Percentiles rank a stretch among this genome's conserved stretches.
Conservation (phyloP, 2,113 vertebrate species). For the Trematocara variabile region DNA sequence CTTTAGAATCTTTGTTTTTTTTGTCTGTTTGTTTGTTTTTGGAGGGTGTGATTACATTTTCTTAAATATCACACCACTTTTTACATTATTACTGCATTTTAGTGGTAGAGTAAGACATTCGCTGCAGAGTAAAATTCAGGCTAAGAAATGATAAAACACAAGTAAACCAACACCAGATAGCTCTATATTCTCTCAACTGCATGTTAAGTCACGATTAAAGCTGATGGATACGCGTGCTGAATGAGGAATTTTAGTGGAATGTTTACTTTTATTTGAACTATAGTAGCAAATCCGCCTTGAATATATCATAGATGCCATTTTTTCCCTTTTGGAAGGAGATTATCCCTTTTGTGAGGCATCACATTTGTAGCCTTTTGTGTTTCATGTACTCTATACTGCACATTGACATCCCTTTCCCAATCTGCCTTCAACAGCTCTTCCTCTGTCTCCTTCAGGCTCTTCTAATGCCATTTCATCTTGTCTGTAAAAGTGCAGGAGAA, state of each 20-base stretch:
- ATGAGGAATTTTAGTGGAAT: not conserved
- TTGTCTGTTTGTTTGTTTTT: not conserved
- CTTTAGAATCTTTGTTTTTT: not conserved
- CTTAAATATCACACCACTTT: not conserved
- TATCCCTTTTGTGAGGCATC: not conserved
- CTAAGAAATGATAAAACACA: not conserved
- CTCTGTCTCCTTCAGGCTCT: not conserved
- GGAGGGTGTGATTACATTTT: not conserved
- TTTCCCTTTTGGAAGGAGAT: not conserved
- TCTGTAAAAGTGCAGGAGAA: conserved; percentile 26
- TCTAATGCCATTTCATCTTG: conserved; percentile 40
- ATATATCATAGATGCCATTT: not conserved
- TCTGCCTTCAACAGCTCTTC: conserved; percentile 6
- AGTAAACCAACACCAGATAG: not conserved
- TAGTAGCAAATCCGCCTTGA: not conserved
- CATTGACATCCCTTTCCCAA: not conserved
- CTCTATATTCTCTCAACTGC: not conserved
- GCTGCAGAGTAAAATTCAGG: not conserved
- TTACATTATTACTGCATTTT: not conserved
- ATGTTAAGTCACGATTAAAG: not conserved
- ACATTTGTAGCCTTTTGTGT: not conserved
- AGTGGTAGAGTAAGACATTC: not conserved
- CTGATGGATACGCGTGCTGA: not conserved
- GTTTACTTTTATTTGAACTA: not conserved
- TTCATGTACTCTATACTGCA: not conserved